Base-by-base conservation (phyloP, 2,888 invertebrate genomes). In the Phalangium opilio region DNA sequence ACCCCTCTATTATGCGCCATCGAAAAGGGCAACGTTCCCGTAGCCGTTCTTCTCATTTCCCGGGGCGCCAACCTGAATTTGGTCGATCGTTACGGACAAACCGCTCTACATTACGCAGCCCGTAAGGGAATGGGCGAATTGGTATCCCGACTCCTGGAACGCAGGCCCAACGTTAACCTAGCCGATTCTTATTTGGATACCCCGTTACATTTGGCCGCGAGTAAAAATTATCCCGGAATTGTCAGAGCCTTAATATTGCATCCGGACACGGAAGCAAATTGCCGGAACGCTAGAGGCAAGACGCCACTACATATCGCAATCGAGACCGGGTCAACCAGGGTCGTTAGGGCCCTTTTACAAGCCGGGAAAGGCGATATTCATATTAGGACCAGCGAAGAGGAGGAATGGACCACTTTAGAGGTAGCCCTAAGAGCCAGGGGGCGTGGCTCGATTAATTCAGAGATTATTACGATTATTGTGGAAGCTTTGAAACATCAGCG, bases 91-190 rank as follows among this genome's bases (percentile, higher is more conserved):
- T 52, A 55, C 43, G 45, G 43, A 11, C 51, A 53, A 44, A 57
- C 55, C 15, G 53, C 59, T 10, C 43, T 61, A 12, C 61, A 62
- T 43, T 57, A 61, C 45, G 58, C 61, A n/a, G 57, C 57, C 5
- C 46, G 49, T 33, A 60, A 57, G 46, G 56, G 59, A 41, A 54
- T 56, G 4, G 39, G 45, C 7, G 40, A 41, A 3, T 32, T 59
- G 21, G 53, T 50, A 1, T 48, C 33, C 42, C n/a, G 50, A 34
- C 36, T 59, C 8, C 17, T 53, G 11, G 55, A 58, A 11, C 50
- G 50, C 3, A 54, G 57, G 15, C 49, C 50, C 39, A 52, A 56
- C 38, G 51, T 52, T 8, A 56, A 56, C 34, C 50, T 52, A 3
- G 35, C 41, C 8, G 56, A 56, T 34, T 33, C 52, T 3, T 53